A percentile compares a stretch with the other conserved stretches of the same genome.
Conservation (phyloP, 2,113 vertebrate species). For the Labeo catla region DNA sequence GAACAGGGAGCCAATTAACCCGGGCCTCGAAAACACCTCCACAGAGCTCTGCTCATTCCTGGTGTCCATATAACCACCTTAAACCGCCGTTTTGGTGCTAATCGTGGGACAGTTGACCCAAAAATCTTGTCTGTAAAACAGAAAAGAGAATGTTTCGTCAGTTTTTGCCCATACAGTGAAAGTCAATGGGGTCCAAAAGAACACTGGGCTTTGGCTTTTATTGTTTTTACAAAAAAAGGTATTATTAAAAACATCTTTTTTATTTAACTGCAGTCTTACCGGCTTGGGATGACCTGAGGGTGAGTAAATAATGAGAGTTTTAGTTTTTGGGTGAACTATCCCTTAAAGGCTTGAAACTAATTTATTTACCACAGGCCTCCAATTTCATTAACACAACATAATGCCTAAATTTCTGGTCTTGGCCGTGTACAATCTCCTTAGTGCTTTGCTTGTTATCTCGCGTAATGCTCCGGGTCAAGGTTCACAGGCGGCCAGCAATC, state of each 20-base stretch:
- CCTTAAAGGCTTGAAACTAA: conserved; percentile 33
- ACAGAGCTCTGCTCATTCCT: conserved; percentile 33
- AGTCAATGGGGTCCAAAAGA: neutral
- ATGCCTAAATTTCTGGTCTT: conserved; percentile 37
- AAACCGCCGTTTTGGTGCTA: neutral
- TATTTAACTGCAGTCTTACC: neutral
- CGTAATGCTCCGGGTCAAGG: conserved; percentile 40
- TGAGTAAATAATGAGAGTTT: too few species aligned
- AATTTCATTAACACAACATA: conserved; percentile 44
- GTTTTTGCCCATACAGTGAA: neutral
- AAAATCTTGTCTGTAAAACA: neutral
- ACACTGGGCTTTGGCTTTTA: neutral
- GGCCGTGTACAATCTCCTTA: conserved; percentile 30
- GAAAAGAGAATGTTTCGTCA: neutral
- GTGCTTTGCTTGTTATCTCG: conserved; percentile 28
- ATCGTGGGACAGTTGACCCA: conserved; percentile 26
- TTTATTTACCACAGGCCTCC: conserved; percentile 43
- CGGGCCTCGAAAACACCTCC: conserved; percentile 29
- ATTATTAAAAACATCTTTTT: neutral
- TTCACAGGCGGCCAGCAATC: conserved; percentile 39
- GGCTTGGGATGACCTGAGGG: neutral
- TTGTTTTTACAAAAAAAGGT: neutral
- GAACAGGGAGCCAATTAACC: conserved; percentile 60
- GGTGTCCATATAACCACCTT: neutral
- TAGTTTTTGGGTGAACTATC: neutral